Evolutionary conservation across 2,888 invertebrate genomes (phyloP), one percentile per base, ranked within the genome.

Genomic region (Rutpela maculata): DNA sequence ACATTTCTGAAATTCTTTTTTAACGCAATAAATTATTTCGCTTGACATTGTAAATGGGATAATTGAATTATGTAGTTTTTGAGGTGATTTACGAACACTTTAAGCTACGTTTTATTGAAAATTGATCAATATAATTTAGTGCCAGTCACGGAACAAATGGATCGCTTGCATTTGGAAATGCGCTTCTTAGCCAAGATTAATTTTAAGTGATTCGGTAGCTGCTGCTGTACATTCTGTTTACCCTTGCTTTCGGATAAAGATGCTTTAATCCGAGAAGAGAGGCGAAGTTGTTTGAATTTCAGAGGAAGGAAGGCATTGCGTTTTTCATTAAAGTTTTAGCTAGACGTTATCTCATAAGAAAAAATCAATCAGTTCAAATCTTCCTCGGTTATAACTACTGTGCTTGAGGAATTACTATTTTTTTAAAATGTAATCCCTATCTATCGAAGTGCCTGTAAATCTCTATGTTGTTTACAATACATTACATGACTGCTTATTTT

Each of bases 11-110:
- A 68, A 68, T 55, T 22, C 17, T 50, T 26, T 22, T 22, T 63
- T 35, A n/a, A 67, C 11, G 19, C 1, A 26, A 68, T 55, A 50
- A 56, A 68, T 68, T 55, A 59, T 69, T 31, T n/a, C 9, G 38
- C 59, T 50, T 35, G 18, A 18, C 35, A n/a, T 18, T 15, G 15
- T 35, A 12, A 69, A 12, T 31, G 57, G 69, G 35, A 35, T 18
- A 57, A 57, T 38, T 59, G 69, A 62, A 70, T 18, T 43, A 60
- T 60, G 70, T 70, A 19, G 70, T 70, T 60, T 62, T 62, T 26
- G 19, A 60, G 59, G n/a, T 43, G 60, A 60, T 70, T 60, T 70
- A 60, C n/a, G 60, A 4, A 11, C 60, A 17, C 43, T 59, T 26
- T 60, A 38, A 15, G 60, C 22, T 15, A 18, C n/a, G 22, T 59